Evolutionary conservation across 2,797 vertebrate species (phyloP), one percentile per base, ranked within the genome.

Genomic region (Coreius guichenoti): DNA sequence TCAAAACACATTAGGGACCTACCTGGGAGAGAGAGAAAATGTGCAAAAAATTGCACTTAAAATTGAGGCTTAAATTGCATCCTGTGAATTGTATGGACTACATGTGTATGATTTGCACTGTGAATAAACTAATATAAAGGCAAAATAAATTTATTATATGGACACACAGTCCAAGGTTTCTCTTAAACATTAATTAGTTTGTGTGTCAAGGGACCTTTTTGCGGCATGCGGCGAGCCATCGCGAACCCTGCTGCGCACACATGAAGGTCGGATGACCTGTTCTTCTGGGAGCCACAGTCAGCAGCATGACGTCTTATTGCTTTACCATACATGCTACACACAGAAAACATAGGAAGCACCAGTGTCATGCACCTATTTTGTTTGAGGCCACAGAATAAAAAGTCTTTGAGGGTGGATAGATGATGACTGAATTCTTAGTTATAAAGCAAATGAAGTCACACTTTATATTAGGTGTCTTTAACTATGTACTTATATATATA

Each of bases 181-280:
- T 61, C 21, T 65, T 80, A 72, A 86, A 33, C 61, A 80, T 85
- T 85, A 88, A 88, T 88, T 89, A 83, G 75, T 70, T n/a, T 51
- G 49, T 73, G 69, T 75, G 58, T 82, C 65, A 68, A 77, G 80
- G 68, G 68, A 75, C 70, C 58, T 69, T 81, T 83, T 29, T 82
- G 69, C 45, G 56, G 39, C n/a, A 49, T 76, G 49, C 21, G 36
- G 70, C 19, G 65, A 84, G 69, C 45, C 74, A 74, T 86, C 79
- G 8, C 39, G 33, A 58, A 56, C 70, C 67, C 69, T 86, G 80
- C 77, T 81, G 85, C 70, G 76, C 83, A 81, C 79, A 87, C 54
- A 79, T 87, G 83, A 87, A 88, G 87, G 87, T 88, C 67, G n/a
- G 70, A 33, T 89, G 73, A 83, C 80, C 49, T 72, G 21, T 56